Evolutionary conservation across 2,797 vertebrate genomes (phyloP).

Genomic region (Darevskia mixta): DNA sequence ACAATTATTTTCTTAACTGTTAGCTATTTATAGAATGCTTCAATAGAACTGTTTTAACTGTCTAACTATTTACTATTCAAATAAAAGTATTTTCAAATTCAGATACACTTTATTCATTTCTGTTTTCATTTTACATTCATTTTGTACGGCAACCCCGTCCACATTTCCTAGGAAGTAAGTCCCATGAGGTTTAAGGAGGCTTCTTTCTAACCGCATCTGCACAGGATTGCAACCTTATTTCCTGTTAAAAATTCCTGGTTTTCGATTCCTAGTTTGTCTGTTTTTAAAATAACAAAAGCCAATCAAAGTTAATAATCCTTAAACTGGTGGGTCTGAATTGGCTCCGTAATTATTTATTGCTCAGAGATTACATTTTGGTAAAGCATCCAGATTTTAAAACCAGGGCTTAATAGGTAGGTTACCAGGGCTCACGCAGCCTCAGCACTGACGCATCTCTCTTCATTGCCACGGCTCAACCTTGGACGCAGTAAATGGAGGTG

Average conservation of each 20-base stretch:
- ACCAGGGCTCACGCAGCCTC: not conserved
- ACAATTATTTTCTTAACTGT: conserved; percentile 99
- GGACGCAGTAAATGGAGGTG: not conserved
- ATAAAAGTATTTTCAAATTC: conserved; percentile 99
- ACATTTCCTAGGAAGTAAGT: not conserved
- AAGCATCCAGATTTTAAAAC: not conserved
- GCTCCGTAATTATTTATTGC: not conserved
- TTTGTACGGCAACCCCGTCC: no score
- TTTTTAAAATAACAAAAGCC: not conserved
- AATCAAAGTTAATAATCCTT: no score
- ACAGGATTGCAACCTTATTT: no score
- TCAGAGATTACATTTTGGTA: not conserved
- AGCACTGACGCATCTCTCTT: not conserved
- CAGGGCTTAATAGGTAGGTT: not conserved
- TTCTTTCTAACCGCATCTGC: not conserved
- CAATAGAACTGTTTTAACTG: conserved; percentile 96
- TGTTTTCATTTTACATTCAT: not conserved
- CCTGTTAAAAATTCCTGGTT: not conserved
- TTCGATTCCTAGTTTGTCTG: no score
- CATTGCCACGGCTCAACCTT: not conserved
- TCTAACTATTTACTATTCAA: conserved; percentile 95
- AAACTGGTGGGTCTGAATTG: not conserved
- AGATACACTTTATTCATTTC: conserved; percentile 40
- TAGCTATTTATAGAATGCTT: conserved; percentile 99
- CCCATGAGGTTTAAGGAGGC: not conserved